Evolutionary conservation across 2,888 invertebrate species (phyloP), one percentile per base, ranked within the genome.

Genomic region (Apamea crenata): DNA sequence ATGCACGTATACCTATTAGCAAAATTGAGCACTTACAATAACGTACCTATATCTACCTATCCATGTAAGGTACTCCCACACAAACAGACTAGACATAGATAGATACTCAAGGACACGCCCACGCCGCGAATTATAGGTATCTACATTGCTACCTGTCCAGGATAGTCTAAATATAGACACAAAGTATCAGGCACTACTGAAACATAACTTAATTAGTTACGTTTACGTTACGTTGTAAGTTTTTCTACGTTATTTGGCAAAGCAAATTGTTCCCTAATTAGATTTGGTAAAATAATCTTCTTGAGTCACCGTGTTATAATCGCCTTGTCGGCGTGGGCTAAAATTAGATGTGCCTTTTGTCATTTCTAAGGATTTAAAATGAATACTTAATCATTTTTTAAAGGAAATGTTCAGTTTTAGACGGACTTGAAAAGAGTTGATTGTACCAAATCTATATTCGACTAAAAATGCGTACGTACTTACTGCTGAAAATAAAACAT

Each of bases 11-110:
- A 32, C n/a, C n/a, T 82, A 14, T 36, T 68, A 73, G 36, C 7
- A 36, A 76, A 82, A 78, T 67, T 78, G 82, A 76, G 78, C 56
- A 85, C 66, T 71, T 82, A 78, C 73, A 79, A 53, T 69, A 56
- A 40, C 61, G 4, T 53, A 25, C 8, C 12, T 40, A 6, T 32
- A 18, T 5, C n/a, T 79, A 32, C 18, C 14, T 80, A 53, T 66
- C 29, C 32, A 69, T 56, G 21, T 77, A 25, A 50, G 25, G 59
- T 65, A 68, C 59, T 61, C 73, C n/a, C 18, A 81, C 76, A 72
- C 74, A 21, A 53, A 50, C n/a, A 61, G 72, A 75, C 74, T 72
- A 74, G 70, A 70, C 63, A 18, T 73, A 67, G 25, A 36, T 47
- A 53, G 32, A 81, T 74, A 71, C 21, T 36, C 77, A 86, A 86